A percentile compares a stretch with the other conserved stretches of the same genome.
Conservation (phyloP, 2,113 vertebrate species). For the Boleophthalmus pectinirostris region DNA sequence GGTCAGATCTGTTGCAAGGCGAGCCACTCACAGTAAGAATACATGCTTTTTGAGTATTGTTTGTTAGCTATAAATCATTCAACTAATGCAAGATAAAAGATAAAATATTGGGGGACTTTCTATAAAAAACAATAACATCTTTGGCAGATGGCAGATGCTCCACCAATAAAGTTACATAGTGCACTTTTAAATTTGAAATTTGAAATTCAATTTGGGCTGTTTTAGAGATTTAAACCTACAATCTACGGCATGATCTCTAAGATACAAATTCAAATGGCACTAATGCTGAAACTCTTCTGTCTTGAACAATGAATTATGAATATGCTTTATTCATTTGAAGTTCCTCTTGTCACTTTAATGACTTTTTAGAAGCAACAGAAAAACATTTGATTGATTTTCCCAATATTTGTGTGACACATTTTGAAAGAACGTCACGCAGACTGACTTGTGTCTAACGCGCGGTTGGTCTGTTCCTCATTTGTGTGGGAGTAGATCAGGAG, state of each 20-base stretch:
- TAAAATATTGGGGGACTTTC: too few species aligned
- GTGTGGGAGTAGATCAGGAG: not conserved
- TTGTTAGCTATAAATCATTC: too few species aligned
- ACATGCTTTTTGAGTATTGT: too few species aligned
- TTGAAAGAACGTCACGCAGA: not conserved
- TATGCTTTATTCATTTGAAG: not conserved
- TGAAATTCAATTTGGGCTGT: too few species aligned
- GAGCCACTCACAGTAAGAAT: too few species aligned
- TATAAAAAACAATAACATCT: too few species aligned
- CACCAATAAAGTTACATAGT: too few species aligned
- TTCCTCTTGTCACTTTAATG: not conserved
- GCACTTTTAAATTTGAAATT: too few species aligned
- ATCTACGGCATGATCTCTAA: not conserved
- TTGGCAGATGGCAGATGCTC: too few species aligned
- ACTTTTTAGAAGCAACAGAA: not conserved
- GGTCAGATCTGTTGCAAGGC: too few species aligned
- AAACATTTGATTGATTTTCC: constrained; percentile 6
- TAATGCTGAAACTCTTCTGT: not conserved
- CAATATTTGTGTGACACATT: not conserved
- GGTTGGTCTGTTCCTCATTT: constrained; percentile 6
- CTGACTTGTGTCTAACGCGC: not conserved
- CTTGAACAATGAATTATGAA: not conserved
- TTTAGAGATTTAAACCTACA: too few species aligned
- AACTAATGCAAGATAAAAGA: too few species aligned
- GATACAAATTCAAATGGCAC: not conserved